phyloP scores from a whole-genome alignment of 2,113 vertebrate species.

The Pao palembangensis region DNA sequence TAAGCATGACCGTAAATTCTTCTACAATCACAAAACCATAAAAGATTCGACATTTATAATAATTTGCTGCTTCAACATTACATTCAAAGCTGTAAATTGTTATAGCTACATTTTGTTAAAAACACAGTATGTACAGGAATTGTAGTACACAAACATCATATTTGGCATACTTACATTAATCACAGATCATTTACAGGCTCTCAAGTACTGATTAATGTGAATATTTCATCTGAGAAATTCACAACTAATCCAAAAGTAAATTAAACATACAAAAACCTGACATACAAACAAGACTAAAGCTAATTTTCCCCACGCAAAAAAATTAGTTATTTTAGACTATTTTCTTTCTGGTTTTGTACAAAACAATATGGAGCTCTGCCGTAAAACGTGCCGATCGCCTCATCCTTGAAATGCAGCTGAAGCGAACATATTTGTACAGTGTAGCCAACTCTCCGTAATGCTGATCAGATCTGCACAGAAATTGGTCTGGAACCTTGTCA shows the following conservation, averaged over 20 bases:
- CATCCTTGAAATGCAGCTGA: slow-evolving; percentile 25
- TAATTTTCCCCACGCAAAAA: slow-evolving; percentile 39
- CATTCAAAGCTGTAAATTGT: slow-evolving; percentile 99
- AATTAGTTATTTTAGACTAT: slow-evolving; percentile 46
- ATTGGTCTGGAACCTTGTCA: not conserved
- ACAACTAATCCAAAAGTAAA: slow-evolving; percentile 65
- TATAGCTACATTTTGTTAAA: slow-evolving; percentile 99
- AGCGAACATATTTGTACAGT: slow-evolving; percentile 25
- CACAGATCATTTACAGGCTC: slow-evolving; percentile 88
- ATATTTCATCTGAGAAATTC: slow-evolving; percentile 70
- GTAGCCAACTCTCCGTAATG: slow-evolving; percentile 23
- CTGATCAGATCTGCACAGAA: not conserved
- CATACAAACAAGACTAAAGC: slow-evolving; percentile 71
- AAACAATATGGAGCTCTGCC: slow-evolving; percentile 42
- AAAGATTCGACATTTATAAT: slow-evolving; percentile 98
- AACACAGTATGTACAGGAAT: slow-evolving; percentile 98
- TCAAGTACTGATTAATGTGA: slow-evolving; percentile 87
- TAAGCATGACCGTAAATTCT: slow-evolving; percentile 82
- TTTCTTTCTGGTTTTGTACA: slow-evolving; percentile 34
- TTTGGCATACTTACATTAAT: slow-evolving; percentile 99
- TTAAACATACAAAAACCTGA: slow-evolving; percentile 63
- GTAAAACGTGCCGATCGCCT: slow-evolving; percentile 15
- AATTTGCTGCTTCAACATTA: slow-evolving; percentile 97
- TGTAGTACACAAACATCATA: slow-evolving; percentile 95
- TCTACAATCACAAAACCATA: slow-evolving; percentile 95